A percentile compares a stretch with the other conserved stretches of the same genome.
Conservation (phyloP, 1,140 invertebrate species). For the Bacillus rossius region DNA sequence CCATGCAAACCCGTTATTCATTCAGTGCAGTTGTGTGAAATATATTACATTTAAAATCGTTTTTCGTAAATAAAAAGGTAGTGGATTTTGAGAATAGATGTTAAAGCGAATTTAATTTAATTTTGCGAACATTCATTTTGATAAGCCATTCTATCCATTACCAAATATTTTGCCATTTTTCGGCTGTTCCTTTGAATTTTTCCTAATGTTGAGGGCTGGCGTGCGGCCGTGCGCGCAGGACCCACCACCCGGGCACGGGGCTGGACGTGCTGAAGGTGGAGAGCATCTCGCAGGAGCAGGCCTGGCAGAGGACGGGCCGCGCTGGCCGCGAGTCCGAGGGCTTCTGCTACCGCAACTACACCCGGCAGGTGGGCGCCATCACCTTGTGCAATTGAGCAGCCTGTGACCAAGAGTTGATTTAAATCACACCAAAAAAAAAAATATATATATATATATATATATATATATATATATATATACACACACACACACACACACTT, state of each 20-base stretch:
- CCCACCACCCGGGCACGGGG: conserved; percentile 74
- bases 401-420: neutral
- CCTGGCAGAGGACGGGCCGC: conserved; percentile 85
- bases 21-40: no score
- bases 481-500: no score
- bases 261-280: conserved; percentile 77
- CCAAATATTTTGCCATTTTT: neutral
- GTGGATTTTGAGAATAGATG: no score
- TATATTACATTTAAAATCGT: no score
- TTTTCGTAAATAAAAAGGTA: no score
- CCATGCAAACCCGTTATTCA: no score
- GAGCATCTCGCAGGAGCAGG: conserved; percentile 85
- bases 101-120: neutral
- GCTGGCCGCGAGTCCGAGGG: conserved; percentile 84
- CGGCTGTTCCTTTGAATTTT: no score
- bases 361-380: conserved; percentile 42
- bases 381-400: neutral
- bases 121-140: no score
- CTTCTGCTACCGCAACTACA: conserved; percentile 79
- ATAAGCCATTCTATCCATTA: neutral
- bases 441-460: neutral
- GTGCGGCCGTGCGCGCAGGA: no score
- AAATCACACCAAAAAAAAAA: conserved; percentile 1
- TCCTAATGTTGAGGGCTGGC: no score
- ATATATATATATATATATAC: no score